Conservation (phyloP, 2,113 vertebrate genomes). For the Cercocebus atys region DNA sequence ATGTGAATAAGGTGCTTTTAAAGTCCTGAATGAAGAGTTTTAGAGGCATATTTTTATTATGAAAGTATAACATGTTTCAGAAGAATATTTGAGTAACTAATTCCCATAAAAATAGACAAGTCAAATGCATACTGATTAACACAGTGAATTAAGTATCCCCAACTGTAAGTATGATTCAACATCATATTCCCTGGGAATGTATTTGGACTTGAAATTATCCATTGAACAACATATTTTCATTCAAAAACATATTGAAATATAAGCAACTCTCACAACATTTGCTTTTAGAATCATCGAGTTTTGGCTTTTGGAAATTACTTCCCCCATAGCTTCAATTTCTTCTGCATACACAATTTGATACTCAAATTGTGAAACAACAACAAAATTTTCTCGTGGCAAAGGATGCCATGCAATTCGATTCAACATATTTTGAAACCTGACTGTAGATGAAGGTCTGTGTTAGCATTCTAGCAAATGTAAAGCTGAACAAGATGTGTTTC, state of each 20-base stretch:
- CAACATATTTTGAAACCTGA: slow-evolving; percentile 56
- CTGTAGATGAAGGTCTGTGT: slow-evolving; percentile 42
- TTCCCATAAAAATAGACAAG: slow-evolving; percentile 40
- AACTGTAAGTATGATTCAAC: slow-evolving; percentile 57
- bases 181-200: slow-evolving; percentile 58
- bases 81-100: slow-evolving; percentile 52
- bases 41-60: slow-evolving; percentile 29
- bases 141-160: slow-evolving; percentile 57
- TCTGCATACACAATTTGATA: slow-evolving; percentile 66
- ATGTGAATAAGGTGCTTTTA: slow-evolving; percentile 37
- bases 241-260: slow-evolving; percentile 69
- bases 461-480: slow-evolving; percentile 34
- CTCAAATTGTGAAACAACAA: slow-evolving; percentile 70
- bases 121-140: slow-evolving; percentile 42
- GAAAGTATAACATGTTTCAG: slow-evolving; percentile 41
- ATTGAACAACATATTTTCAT: slow-evolving; percentile 67
- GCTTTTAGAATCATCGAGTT: slow-evolving; percentile 59
- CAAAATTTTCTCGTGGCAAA: slow-evolving; percentile 62
- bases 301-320: slow-evolving; percentile 71
- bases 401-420: slow-evolving; percentile 44
- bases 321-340: slow-evolving; percentile 69
- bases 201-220: slow-evolving; percentile 68
- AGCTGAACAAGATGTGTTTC: slow-evolving; percentile 11
- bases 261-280: slow-evolving; percentile 51
- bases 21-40: slow-evolving; percentile 43